Conservation (phyloP, 2,888 invertebrate species). For the Brenthis hecate region DNA sequence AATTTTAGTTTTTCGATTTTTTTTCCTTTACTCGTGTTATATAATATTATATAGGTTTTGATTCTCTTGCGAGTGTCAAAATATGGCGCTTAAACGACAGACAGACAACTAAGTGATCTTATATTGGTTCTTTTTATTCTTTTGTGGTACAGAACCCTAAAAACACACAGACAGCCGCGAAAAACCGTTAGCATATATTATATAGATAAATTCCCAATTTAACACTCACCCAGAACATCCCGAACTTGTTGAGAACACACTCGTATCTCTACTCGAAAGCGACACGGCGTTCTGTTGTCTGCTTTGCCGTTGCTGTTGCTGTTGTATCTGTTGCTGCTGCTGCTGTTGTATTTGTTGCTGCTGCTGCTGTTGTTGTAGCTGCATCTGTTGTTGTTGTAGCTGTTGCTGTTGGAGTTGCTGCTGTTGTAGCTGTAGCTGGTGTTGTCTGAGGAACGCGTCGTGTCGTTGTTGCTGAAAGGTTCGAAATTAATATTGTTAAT, state of each 20-base stretch:
- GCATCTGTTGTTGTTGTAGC: constrained; percentile 46
- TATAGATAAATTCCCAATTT: not conserved
- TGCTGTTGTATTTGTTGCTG: constrained; percentile 41
- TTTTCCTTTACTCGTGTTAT: too few relatives aligned
- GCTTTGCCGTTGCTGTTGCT: constrained; percentile 46
- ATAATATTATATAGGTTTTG: too few relatives aligned
- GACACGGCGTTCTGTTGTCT: constrained; percentile 52
- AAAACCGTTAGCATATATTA: not conserved
- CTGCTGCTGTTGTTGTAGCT: constrained; percentile 11
- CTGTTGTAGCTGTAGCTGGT: constrained; percentile 50
- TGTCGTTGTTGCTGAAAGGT: constrained; percentile 46
- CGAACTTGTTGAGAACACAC: constrained; percentile 74
- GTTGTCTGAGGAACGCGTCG: constrained; percentile 48
- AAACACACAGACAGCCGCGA: not conserved
- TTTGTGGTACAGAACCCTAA: not conserved
- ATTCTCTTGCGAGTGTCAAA: too few relatives aligned
- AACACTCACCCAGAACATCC: constrained; percentile 70
- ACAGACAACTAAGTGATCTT: not conserved
- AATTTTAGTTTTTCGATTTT: too few relatives aligned
- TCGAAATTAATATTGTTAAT: not conserved
- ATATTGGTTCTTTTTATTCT: not conserved
- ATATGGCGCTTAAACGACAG: not conserved
- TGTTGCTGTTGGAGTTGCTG: constrained; percentile 45
- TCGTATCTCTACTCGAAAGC: constrained; percentile 71
- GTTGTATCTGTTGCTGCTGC: constrained; percentile 49